phyloP scores from a whole-genome alignment of 2,888 invertebrate genomes.

The Cheilosia urbana region DNA sequence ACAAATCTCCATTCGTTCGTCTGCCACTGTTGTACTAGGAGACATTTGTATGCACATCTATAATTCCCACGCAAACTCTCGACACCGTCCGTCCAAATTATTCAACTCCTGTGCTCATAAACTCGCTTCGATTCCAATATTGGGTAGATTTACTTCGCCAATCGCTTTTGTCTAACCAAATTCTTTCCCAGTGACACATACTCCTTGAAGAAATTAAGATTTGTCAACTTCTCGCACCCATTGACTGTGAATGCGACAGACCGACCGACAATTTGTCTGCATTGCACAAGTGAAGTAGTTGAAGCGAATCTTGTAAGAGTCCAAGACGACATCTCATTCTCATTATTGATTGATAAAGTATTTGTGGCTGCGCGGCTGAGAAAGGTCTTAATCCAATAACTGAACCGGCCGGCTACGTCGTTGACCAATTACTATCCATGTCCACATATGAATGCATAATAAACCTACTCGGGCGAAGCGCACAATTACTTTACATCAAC shows the following conservation, averaged over 20 bases:
- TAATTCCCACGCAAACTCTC: background rate
- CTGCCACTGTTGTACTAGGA: too few species aligned
- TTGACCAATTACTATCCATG: slow-evolving; percentile 37
- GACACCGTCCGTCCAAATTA: background rate
- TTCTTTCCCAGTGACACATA: background rate
- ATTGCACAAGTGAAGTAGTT: slow-evolving; percentile 4
- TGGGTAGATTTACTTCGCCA: background rate
- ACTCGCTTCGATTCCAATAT: background rate
- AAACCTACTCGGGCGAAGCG: background rate
- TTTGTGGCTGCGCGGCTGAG: slow-evolving; percentile 6
- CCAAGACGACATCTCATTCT: slow-evolving; percentile 14
- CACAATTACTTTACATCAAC: slow-evolving; percentile 32
- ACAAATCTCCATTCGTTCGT: too few species aligned
- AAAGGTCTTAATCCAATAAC: slow-evolving; percentile 44
- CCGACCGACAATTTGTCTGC: slow-evolving; percentile 24
- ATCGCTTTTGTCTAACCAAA: slow-evolving; percentile 3
- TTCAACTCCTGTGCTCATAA: slow-evolving; percentile 3
- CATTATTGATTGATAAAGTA: slow-evolving; percentile 48
- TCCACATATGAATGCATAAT: slow-evolving; percentile 34
- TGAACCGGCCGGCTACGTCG: slow-evolving; percentile 16
- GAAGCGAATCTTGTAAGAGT: slow-evolving; percentile 5
- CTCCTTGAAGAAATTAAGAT: slow-evolving; percentile 1
- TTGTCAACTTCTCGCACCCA: slow-evolving; percentile 7
- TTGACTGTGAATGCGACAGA: background rate
- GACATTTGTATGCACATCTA: background rate